Evolutionary conservation across 2,888 invertebrate genomes (phyloP).

Genomic region (Drosophila seclusa): DNA sequence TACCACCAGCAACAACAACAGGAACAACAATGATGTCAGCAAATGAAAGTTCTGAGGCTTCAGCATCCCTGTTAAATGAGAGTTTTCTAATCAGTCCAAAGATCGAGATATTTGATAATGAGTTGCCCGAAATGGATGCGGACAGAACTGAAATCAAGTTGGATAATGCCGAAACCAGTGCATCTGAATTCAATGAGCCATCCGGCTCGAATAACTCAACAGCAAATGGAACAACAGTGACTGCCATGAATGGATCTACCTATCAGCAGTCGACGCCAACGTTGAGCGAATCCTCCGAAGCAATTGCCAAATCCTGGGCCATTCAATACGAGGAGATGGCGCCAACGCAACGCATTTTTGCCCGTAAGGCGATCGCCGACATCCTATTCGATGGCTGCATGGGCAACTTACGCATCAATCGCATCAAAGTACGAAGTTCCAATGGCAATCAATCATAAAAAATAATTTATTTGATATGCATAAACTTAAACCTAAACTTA

Average conservation of each 20-base stretch:
- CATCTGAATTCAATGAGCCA: conserved; percentile 32
- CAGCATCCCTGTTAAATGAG: conserved; percentile 35
- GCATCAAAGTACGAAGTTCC: conserved; percentile 46
- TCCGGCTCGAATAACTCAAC: conserved; percentile 16
- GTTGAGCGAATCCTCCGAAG: conserved; percentile 72
- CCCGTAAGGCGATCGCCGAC: conserved; percentile 81
- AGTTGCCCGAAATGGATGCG: conserved; percentile 19
- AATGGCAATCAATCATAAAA: conserved; percentile 43
- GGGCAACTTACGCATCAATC: conserved; percentile 76
- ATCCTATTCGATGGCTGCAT: conserved; percentile 81
- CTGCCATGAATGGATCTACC: conserved; percentile 13
- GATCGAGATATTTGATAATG: conserved; percentile 62
- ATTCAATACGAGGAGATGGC: conserved; percentile 81
- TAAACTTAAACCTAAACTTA: not conserved
- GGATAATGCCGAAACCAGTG: conserved; percentile 26
- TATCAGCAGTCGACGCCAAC: conserved; percentile 13
- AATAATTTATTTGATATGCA: not conserved
- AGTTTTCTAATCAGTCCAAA: conserved; percentile 64
- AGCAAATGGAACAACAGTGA: not conserved
- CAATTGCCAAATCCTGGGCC: conserved; percentile 81
- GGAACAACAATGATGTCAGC: not conserved
- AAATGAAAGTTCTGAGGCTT: conserved; percentile 9
- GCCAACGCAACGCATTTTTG: conserved; percentile 75
- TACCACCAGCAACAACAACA: conserved; percentile 4
- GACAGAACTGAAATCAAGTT: conserved; percentile 15